Percentiles rank a stretch among this genome's conserved stretches.
These are phyloP conservation scores for Glaucomys volans DNA, from an alignment of 2,113 vertebrate species.

Conservation along the genomic window DNA sequence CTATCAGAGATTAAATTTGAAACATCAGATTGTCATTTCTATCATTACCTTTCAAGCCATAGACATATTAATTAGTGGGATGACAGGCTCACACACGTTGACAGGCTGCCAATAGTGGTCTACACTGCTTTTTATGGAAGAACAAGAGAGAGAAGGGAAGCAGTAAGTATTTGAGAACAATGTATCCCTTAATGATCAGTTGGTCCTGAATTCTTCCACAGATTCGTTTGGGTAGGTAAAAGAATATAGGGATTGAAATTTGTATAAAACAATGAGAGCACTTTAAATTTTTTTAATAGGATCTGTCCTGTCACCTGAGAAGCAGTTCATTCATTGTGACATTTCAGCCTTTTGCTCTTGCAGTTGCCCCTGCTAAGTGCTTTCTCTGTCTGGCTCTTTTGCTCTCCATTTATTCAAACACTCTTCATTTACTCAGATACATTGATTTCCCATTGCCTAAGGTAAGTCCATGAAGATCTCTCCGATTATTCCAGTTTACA, in stretches of 20 bases:
- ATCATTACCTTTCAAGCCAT: conserved; percentile 1
- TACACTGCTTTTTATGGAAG: background rate
- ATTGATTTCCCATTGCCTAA: background rate
- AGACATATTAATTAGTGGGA: conserved; percentile 54
- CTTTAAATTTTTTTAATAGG: background rate
- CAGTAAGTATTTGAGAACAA: background rate
- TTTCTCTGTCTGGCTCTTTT: background rate
- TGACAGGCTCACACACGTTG: conserved; percentile 15
- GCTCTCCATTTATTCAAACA: conserved; percentile 5
- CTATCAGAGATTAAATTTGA: conserved; percentile 35
- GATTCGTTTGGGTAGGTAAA: conserved; percentile 1
- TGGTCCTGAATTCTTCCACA: conserved; percentile 23
- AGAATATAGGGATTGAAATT: conserved; percentile 27
- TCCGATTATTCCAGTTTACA: background rate
- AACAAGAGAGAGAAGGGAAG: background rate
- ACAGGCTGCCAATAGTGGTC: conserved; percentile 24
- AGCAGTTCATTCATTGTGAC: background rate
- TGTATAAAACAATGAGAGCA: background rate
- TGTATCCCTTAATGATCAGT: background rate
- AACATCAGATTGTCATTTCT: conserved; percentile 29
- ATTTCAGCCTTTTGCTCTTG: background rate
- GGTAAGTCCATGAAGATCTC: background rate
- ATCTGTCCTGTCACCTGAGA: background rate
- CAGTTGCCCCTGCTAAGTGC: background rate
- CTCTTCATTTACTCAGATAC: background rate